Evolutionary conservation across 2,113 vertebrate species (phyloP).

Genomic region (Craseonycteris thonglongyai): DNA sequence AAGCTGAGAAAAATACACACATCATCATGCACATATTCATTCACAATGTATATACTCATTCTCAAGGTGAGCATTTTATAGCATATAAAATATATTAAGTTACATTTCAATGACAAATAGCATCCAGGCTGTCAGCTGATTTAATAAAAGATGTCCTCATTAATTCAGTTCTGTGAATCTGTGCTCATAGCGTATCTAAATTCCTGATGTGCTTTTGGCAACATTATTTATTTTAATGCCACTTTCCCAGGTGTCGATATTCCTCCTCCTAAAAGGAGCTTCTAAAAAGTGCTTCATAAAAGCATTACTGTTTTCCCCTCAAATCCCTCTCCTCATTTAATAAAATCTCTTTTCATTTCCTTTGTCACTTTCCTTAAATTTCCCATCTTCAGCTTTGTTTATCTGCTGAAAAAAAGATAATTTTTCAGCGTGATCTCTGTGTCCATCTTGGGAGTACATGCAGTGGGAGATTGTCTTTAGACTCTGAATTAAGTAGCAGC

Average conservation of each 20-base stretch:
- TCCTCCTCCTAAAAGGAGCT: neutral
- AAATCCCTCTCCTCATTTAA: neutral
- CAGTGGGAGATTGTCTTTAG: neutral
- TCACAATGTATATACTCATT: neutral
- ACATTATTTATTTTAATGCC: conserved; percentile 54
- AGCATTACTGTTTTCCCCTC: neutral
- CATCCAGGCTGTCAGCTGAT: conserved; percentile 53
- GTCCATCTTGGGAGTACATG: neutral
- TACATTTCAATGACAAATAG: conserved; percentile 58
- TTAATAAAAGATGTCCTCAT: conserved; percentile 63
- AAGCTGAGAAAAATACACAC: conserved; percentile 5
- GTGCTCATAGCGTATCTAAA: neutral
- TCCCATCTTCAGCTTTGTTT: neutral
- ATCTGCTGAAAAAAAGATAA: neutral
- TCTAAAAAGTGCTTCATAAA: conserved; percentile 14
- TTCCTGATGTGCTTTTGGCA: conserved; percentile 14
- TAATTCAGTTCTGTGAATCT: conserved; percentile 49
- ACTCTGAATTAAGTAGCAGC: neutral
- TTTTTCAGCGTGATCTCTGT: neutral
- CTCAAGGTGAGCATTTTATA: conserved; percentile 50
- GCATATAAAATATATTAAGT: conserved; percentile 53
- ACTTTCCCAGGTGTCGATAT: conserved; percentile 9
- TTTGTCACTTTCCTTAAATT: neutral
- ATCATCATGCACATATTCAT: neutral
- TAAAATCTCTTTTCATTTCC: neutral